Evolutionary conservation across 2,113 vertebrate species (phyloP), one percentile per base, ranked within the genome.

Genomic region (Trogon melanurus): DNA sequence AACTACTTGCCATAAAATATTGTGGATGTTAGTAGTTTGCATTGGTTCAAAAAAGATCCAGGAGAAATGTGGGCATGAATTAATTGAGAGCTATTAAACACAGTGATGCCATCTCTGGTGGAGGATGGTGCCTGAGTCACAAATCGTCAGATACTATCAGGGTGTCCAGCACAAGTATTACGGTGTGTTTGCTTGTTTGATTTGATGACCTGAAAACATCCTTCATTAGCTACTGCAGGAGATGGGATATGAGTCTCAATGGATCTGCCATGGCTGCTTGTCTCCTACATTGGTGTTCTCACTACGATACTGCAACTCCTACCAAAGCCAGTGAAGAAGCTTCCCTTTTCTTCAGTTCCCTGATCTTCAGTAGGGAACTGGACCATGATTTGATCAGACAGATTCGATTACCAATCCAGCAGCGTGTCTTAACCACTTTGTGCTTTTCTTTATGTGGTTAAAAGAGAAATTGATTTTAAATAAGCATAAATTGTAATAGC

Each of bases 401-500:
- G 56, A 79, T 81, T 50, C 78, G 62, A 70, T 57, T 93, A 45
- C 30, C 22, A 32, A 16, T 44, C 16, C 73, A 87, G 44, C 38
- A 70, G 62, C 45, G 22, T 53, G 14, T 38, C 51, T 44, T 58
- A 71, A 25, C 51, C 48, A 30, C 22, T 79, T 67, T 30, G 29
- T 65, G 26, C 32, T 81, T 91, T 53, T 29, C 41, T 61, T 79
- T 29, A 22, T 54, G 19, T n/a, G 9, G 15, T 29, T 84, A 74
- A 90, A 89, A 19, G 10, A 79, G 48, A 69, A 47, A 25, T 58
- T 87, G 58, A 71, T 94, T 94, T 94, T 58, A 88, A 93, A 91
- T 60, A 75, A 89, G 22, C 13, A 41, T 64, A 87, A 91, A 91
- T 47, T 89, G 15, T 61, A 71, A 65, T 65, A 70, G n/a, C 50